Base-by-base conservation (phyloP, 2,888 invertebrate species). In the Hydroisotoma schaefferi region DNA sequence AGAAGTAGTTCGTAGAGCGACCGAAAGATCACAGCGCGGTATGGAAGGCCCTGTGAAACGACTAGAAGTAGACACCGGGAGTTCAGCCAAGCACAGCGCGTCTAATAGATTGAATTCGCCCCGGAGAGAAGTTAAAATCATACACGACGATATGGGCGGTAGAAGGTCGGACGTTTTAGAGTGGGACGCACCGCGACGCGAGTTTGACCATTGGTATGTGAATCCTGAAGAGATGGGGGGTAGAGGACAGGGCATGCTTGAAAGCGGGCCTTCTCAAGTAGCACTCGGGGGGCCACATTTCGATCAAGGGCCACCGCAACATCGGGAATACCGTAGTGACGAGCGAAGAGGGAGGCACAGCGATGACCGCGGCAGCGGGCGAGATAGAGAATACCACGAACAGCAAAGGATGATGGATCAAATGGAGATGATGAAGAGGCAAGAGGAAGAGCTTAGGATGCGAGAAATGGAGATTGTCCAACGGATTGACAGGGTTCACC, bases 371-470 rank as follows among this genome's bases (percentile, higher is more conserved):
- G 23, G 15, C 6, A 46, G 46, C 6, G 46, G 22, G n/a, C n/a
- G n/a, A n/a, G n/a, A n/a, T n/a, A n/a, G n/a, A n/a, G 40, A 15
- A 15, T 40, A 15, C 40, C n/a, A 15, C 12, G 46, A 46, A 25
- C 5, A 23, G 20, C 12, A 25, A 23, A 3, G 49, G 18, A 49
- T 49, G 6, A 23, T 6, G 28, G n/a, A n/a, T n/a, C 27, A 28
- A 12, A 6, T 49, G 49, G 49, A 49, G 49, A n/a, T 18, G 28
- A 49, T 49, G 49, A 27, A 25, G 10, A n/a, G 49, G 18, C 49
- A 49, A 8, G 49, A 49, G 25, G 49, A 49, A 4, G 27, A 49
- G n/a, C 20, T 49, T 27, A 8, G 18, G 25, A 4, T 15, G 12
- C 26, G 28, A 23, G 49, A 49, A 23, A 6, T 4, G 23, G 49